Evolutionary conservation across 1,140 invertebrate genomes (phyloP).

Genomic region (Atta colombica): DNA sequence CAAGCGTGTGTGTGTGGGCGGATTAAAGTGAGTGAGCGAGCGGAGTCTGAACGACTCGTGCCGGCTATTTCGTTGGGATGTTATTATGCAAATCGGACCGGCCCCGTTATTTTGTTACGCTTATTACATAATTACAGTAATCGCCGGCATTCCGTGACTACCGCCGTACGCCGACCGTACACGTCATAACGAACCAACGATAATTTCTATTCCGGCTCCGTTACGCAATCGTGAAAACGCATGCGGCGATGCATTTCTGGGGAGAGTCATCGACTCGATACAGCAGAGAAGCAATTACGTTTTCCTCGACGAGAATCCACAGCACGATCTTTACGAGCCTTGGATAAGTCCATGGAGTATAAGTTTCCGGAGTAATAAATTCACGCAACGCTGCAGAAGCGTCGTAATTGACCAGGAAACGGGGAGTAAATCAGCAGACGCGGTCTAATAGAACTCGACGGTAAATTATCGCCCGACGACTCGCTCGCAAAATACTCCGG

Average conservation of each 20-base stretch:
- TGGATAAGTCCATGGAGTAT: neutral
- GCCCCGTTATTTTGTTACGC: conserved; percentile 18
- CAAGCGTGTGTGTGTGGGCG: neutral
- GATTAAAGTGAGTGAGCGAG: neutral
- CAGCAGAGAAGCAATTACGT: neutral
- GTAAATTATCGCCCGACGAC: conserved; percentile 45
- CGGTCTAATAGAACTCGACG: conserved; percentile 40
- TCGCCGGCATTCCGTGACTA: conserved; percentile 43
- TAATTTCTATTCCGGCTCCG: conserved; percentile 41
- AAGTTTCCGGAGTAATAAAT: conserved; percentile 13
- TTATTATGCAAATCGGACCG: conserved; percentile 40
- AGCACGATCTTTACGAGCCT: conserved; percentile 14
- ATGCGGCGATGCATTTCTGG: neutral
- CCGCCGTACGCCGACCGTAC: conserved; percentile 3
- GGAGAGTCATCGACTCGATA: conserved; percentile 40
- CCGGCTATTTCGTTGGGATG: conserved; percentile 17
- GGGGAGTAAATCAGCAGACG: conserved; percentile 36
- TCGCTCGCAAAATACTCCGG: conserved; percentile 44
- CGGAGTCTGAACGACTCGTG: neutral
- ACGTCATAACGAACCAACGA: conserved; percentile 39
- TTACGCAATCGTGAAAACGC: conserved; percentile 52
- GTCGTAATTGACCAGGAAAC: conserved; percentile 52
- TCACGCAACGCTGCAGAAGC: conserved; percentile 32
- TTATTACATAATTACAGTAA: conserved; percentile 51
- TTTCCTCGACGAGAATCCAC: neutral